phyloP scores from a whole-genome alignment of 1,140 invertebrate species.

The Fopius arisanus region DNA sequence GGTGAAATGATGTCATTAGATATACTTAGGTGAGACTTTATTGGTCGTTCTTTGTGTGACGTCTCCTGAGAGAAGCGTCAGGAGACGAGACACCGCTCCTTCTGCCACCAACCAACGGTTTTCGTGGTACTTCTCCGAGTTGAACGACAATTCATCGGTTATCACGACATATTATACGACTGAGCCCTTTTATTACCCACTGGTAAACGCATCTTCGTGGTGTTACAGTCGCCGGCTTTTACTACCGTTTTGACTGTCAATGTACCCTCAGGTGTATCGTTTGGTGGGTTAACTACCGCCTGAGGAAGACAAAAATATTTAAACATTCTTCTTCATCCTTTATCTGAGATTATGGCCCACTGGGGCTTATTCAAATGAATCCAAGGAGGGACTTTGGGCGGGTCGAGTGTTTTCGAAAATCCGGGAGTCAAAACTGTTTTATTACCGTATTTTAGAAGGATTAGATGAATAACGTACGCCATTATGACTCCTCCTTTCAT shows the following conservation, averaged over 20 bases:
- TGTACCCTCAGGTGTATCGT: background rate
- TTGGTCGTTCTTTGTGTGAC: conserved; percentile 45
- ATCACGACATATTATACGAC: conserved; percentile 37
- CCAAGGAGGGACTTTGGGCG: background rate
- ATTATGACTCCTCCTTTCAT: background rate
- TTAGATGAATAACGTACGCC: too few relatives aligned
- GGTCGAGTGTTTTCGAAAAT: background rate
- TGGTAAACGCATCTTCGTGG: conserved; percentile 17
- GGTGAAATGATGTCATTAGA: conserved; percentile 56
- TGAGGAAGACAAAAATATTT: background rate
- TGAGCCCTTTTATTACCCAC: conserved; percentile 25
- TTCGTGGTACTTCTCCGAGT: background rate
- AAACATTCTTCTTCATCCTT: background rate
- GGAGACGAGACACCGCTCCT: background rate
- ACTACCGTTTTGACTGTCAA: background rate
- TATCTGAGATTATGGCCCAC: background rate
- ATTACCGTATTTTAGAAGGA: too few relatives aligned
- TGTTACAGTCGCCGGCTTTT: conserved; percentile 21
- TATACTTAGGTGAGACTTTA: conserved; percentile 54
- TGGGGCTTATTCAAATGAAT: background rate
- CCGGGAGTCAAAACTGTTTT: too few relatives aligned
- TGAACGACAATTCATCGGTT: conserved; percentile 42
- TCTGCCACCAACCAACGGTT: background rate
- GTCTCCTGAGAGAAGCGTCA: background rate
- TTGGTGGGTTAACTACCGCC: background rate